phyloP scores from a whole-genome alignment of 1,140 invertebrate genomes.

The Papilio polyxenes region DNA sequence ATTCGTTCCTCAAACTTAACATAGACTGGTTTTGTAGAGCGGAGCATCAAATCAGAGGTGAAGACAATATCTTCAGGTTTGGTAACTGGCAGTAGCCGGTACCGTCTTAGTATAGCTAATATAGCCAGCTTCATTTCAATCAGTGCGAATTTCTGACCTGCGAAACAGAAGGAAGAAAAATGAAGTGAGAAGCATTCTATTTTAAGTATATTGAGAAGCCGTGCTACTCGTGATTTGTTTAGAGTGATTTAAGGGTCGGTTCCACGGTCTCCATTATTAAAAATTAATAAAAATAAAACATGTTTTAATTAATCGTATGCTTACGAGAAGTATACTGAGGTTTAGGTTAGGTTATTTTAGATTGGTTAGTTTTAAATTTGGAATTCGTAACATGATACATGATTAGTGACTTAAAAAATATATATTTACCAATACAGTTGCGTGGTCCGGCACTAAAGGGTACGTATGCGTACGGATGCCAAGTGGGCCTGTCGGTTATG shows the following conservation, averaged over 20 bases:
- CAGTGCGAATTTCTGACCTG: slow-evolving; percentile 71
- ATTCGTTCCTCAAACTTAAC: slow-evolving; percentile 55
- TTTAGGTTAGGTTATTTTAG: too few species aligned
- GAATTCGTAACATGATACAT: too few species aligned
- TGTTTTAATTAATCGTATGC: too few species aligned
- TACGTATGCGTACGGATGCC: slow-evolving; percentile 82
- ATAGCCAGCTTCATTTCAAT: slow-evolving; percentile 64
- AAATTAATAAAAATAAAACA: too few species aligned
- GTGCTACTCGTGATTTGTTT: too few species aligned
- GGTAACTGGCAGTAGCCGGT: slow-evolving; percentile 57
- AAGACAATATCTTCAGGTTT: slow-evolving; percentile 57
- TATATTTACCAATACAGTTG: slow-evolving; percentile 81
- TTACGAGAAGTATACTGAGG: too few species aligned
- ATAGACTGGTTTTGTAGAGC: slow-evolving; percentile 57
- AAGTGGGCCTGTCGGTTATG: slow-evolving; percentile 68
- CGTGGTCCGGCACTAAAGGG: slow-evolving; percentile 88
- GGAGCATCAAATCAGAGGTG: slow-evolving; percentile 55
- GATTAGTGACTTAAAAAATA: slow-evolving; percentile 36
- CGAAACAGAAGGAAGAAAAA: slow-evolving; percentile 26
- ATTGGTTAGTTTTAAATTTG: too few species aligned
- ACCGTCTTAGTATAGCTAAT: slow-evolving; percentile 56
- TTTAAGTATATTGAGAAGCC: too few species aligned
- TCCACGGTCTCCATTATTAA: too few species aligned
- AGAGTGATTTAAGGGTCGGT: too few species aligned
- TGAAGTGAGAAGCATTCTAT: background rate